Evolutionary conservation across 2,113 vertebrate genomes (phyloP), one percentile per base, ranked within the genome.

Genomic region (Edolisoma coerulescens): DNA sequence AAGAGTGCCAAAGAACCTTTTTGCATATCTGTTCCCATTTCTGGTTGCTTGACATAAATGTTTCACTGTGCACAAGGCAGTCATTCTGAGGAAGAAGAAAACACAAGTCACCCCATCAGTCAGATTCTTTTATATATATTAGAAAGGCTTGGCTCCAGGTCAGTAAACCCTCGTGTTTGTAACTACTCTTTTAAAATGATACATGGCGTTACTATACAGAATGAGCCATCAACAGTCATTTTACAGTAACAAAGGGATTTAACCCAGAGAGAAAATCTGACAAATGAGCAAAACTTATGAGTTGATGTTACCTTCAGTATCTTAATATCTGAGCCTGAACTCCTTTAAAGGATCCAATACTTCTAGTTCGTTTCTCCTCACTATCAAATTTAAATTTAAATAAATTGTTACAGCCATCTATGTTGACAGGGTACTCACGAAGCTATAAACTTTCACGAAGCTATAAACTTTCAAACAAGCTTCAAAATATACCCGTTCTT

Each of bases 31-130:
- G 8, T 27, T 85, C 50, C 96, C 87, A 27, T 67, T 97, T 87
- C 87, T 97, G 33, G 91, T 10, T 9, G 90, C 74, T 69, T 96
- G 97, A 39, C 90, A 86, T 7, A 94, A 19, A 71, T 98, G 54
- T 91, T 96, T 98, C 71, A 93, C 96, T 24, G 96, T 30, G 7
- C 94, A 92, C 67, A 96, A 79, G 24, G 91, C 41, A 54, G 93
- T 96, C 98, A 98, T 98, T 78, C 98, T 98, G 89, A 94, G 61
- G 57, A 84, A 87, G 64, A 95, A 84, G 21, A 19, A 70, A 88
- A 84, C 59, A 49, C 18, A 69, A 83, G n/a, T 89, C 45, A 88
- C 8, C 11, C 19, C 11, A 57, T 44, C 33, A 37, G 9, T 61
- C 37, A 85, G 17, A 45, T 42, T 56, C 39, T 69, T 78, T 20